Evolutionary conservation across 1,140 invertebrate genomes (phyloP).

Genomic region (Potamilus streckersoni): DNA sequence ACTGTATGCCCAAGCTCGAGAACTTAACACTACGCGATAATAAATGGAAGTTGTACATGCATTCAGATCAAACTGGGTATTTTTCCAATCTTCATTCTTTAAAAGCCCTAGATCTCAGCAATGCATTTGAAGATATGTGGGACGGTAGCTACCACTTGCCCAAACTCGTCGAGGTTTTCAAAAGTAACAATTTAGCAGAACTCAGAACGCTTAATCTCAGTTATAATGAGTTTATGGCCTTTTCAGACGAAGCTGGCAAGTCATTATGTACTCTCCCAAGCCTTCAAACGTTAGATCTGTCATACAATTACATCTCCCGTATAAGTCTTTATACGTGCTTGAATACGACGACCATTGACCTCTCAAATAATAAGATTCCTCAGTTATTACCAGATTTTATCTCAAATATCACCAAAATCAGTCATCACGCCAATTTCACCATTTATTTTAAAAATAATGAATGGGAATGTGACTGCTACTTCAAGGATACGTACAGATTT

Average conservation of each 20-base stretch:
- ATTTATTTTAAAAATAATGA: too few relatives aligned
- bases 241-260: slow-evolving; percentile 19
- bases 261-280: slow-evolving; percentile 17
- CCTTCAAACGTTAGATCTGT: slow-evolving; percentile 25
- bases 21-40: slow-evolving; percentile 31
- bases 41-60: slow-evolving; percentile 17
- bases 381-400: too few relatives aligned
- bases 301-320: slow-evolving; percentile 12
- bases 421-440: too few relatives aligned
- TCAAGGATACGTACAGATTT: too few relatives aligned
- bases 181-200: slow-evolving; percentile 18
- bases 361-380: too few relatives aligned
- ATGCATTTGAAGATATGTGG: slow-evolving; percentile 24
- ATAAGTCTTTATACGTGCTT: too few relatives aligned
- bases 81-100: slow-evolving; percentile 12
- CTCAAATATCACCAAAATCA: too few relatives aligned
- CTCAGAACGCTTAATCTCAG: slow-evolving; percentile 21
- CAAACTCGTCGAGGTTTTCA: slow-evolving; percentile 20
- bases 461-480: too few relatives aligned
- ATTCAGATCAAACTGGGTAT: slow-evolving; percentile 15
- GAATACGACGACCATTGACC: too few relatives aligned
- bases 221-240: slow-evolving; percentile 26
- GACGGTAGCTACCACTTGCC: slow-evolving; percentile 12
- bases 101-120: slow-evolving; percentile 17
- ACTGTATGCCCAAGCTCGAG: slow-evolving; percentile 22